A percentile compares a stretch with the other conserved stretches of the same genome.
These are phyloP conservation scores for Lasius platythorax DNA, from an alignment of 2,888 invertebrate genomes.

Conservation along the genomic window DNA sequence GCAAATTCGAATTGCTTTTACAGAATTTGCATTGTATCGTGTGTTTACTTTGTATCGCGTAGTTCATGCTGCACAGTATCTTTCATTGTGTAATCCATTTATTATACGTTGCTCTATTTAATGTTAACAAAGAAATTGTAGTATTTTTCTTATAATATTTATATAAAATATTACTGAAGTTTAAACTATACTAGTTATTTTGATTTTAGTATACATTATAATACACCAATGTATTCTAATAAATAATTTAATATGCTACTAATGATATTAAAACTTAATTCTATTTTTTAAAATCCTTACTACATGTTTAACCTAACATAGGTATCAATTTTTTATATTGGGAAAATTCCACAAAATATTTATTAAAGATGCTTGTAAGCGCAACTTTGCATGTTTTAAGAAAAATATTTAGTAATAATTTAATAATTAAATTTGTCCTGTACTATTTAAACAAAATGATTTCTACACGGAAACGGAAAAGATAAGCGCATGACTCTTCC, in stretches of 20 bases:
- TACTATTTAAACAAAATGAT: conserved; percentile 8
- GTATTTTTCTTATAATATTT: conserved; percentile 8
- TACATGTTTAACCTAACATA: background rate
- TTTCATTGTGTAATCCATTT: conserved; percentile 59
- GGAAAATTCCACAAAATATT: background rate
- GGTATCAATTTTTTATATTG: background rate
- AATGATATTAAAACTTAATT: background rate
- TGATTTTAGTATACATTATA: background rate
- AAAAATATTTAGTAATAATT: background rate
- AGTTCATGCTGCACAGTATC: conserved; percentile 43
- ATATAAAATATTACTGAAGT: background rate
- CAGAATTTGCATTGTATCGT: conserved; percentile 65
- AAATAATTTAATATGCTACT: background rate
- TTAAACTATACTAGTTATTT: background rate
- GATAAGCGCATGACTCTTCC: background rate
- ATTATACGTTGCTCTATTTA: conserved; percentile 40
- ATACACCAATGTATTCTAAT: background rate
- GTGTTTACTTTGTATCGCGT: conserved; percentile 60
- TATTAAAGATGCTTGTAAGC: background rate
- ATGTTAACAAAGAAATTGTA: conserved; percentile 36
- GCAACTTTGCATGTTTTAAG: background rate
- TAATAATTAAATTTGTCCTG: background rate
- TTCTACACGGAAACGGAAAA: background rate
- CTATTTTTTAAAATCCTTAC: background rate
- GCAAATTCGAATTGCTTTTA: conserved; percentile 73